phyloP scores from a whole-genome alignment of 2,797 vertebrate genomes.

The Kryptopterus vitreolus region DNA sequence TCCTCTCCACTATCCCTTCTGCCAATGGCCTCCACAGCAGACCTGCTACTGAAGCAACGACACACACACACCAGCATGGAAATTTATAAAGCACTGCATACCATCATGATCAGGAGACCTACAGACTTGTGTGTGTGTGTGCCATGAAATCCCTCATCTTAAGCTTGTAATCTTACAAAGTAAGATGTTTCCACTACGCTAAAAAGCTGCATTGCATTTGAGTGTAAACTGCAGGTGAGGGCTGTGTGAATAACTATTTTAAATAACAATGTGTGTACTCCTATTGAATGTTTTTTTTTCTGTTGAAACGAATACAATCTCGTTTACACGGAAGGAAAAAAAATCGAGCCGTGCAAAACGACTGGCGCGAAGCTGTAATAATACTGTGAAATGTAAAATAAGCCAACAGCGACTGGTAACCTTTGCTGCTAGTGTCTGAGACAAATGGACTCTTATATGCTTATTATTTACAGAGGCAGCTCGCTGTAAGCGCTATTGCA shows the following conservation, averaged over 20 bases:
- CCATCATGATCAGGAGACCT: conserved; percentile 14
- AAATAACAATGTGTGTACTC: conserved; percentile 50
- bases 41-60: conserved; percentile 34
- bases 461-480: conserved; percentile 1
- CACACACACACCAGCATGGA: conserved; percentile 14
- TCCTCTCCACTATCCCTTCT: conserved; percentile 33
- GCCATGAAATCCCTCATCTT: conserved; percentile 44
- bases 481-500: neutral
- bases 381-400: conserved; percentile 20
- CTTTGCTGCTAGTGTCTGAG: neutral
- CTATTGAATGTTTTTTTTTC: conserved; percentile 61
- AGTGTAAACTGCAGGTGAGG: neutral
- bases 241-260: conserved; percentile 68
- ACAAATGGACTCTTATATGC: conserved; percentile 17
- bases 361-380: conserved; percentile 17
- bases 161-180: conserved; percentile 68
- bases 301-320: conserved; percentile 11
- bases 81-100: conserved; percentile 18
- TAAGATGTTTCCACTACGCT: conserved; percentile 61
- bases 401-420: conserved; percentile 25
- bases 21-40: conserved; percentile 26
- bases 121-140: neutral
- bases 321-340: conserved; percentile 15
- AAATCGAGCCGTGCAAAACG: neutral
- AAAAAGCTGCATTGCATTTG: conserved; percentile 32